These are phyloP conservation scores for Andrena fulva DNA, from an alignment of 2,888 invertebrate genomes.

Conservation along the genomic window DNA sequence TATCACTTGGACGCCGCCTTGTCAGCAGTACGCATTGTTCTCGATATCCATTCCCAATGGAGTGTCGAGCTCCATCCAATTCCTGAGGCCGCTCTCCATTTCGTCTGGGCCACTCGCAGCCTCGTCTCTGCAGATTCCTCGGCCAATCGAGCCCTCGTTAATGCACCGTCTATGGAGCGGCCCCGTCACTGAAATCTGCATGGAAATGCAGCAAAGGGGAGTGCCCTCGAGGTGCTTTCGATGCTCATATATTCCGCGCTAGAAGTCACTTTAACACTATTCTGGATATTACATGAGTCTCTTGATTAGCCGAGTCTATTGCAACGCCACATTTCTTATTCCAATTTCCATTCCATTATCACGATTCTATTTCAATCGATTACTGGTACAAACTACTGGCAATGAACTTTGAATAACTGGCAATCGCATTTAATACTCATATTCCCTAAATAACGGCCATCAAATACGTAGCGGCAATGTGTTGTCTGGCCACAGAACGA, in stretches of 20 bases:
- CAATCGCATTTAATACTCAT: no score
- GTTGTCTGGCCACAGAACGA: no score
- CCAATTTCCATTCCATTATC: no score
- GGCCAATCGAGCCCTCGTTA: conserved; percentile 50
- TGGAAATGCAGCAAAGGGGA: conserved; percentile 23
- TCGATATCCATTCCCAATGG: conserved; percentile 60
- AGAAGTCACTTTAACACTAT: conserved; percentile 20
- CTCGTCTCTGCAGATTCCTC: conserved; percentile 37
- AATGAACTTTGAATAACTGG: no score
- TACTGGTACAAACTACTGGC: no score
- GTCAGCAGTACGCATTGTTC: conserved; percentile 61
- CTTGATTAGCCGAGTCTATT: no score
- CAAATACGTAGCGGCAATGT: no score
- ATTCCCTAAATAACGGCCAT: no score
- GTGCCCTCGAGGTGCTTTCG: conserved; percentile 3
- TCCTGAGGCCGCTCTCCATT: conserved; percentile 29
- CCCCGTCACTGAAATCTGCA: conserved; percentile 44
- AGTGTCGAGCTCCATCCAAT: conserved; percentile 57
- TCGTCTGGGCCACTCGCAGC: conserved; percentile 25
- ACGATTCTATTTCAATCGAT: no score
- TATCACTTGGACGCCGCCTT: conserved; percentile 49
- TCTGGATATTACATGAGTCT: no score
- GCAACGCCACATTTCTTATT: no score
- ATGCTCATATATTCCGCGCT: conserved; percentile 48
- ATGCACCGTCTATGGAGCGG: conserved; percentile 30